Conservation (phyloP, 2,888 invertebrate species). For the Drosophila nigricruria region DNA sequence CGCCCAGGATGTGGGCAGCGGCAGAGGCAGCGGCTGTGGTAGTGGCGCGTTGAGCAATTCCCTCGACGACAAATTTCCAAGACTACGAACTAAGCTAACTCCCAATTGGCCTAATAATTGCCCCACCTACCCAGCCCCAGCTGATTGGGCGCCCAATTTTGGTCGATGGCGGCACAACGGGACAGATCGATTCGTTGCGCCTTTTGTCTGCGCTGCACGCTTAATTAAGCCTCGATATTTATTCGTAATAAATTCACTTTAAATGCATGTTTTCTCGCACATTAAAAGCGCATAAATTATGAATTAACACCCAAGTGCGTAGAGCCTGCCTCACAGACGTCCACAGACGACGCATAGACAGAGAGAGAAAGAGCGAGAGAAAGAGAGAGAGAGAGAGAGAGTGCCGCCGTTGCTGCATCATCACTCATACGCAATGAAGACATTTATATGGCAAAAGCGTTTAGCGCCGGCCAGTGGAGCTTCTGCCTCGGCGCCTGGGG, state of each 20-base stretch:
- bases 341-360: neutral
- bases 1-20: slow-evolving; percentile 54
- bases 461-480: slow-evolving; percentile 64
- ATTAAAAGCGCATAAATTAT: slow-evolving; percentile 81
- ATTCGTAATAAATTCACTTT: slow-evolving; percentile 79
- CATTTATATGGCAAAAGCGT: slow-evolving; percentile 80
- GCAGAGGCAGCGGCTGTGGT: neutral
- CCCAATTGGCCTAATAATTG: slow-evolving; percentile 45
- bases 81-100: slow-evolving; percentile 20
- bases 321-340: slow-evolving; percentile 8
- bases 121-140: slow-evolving; percentile 47
- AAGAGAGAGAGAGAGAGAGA: slow-evolving; percentile 9
- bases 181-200: slow-evolving; percentile 16
- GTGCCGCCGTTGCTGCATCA: slow-evolving; percentile 52
- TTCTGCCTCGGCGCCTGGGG: slow-evolving; percentile 43
- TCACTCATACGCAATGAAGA: slow-evolving; percentile 81
- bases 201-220: slow-evolving; percentile 36
- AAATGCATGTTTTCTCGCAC: slow-evolving; percentile 81
- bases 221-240: slow-evolving; percentile 73
- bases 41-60: slow-evolving; percentile 67
- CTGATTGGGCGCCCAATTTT: slow-evolving; percentile 11
- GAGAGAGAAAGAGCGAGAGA: too few relatives aligned
- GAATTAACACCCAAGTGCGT: slow-evolving; percentile 82
- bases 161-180: neutral
- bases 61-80: slow-evolving; percentile 62